A percentile compares a stretch with the other conserved stretches of the same genome.
These are phyloP conservation scores for Tanypteryx hageni DNA, from an alignment of 2,888 invertebrate species.

Conservation along the genomic window DNA sequence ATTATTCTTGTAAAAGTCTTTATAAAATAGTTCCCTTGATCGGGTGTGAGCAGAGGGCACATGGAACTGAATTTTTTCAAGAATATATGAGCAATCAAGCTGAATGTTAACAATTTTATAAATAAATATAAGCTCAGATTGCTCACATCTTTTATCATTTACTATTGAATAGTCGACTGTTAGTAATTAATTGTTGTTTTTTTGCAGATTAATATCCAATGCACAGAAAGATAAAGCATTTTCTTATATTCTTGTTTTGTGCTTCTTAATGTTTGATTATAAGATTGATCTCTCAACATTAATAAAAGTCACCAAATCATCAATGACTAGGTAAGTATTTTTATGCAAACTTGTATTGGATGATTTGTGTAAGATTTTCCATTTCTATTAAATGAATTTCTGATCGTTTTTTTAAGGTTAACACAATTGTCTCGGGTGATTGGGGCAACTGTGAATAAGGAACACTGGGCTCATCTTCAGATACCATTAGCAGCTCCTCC, in stretches of 20 bases:
- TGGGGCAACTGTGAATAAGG: conserved; percentile 28
- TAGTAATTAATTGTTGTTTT: not conserved
- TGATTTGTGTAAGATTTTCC: too few species aligned
- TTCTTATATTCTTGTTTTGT: conserved; percentile 23
- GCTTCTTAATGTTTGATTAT: conserved; percentile 14
- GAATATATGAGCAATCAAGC: too few species aligned
- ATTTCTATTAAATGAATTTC: not conserved
- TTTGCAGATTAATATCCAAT: conserved; percentile 12
- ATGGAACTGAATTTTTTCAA: too few species aligned
- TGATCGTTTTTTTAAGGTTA: not conserved
- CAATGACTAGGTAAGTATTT: conserved; percentile 30
- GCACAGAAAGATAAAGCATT: conserved; percentile 51
- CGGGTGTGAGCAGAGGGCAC: too few species aligned
- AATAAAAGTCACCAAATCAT: conserved; percentile 8
- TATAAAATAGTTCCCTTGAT: too few species aligned
- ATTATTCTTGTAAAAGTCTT: too few species aligned
- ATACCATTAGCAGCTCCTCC: conserved; percentile 20
- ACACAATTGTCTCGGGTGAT: conserved; percentile 16
- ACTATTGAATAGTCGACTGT: too few species aligned
- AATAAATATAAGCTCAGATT: too few species aligned
- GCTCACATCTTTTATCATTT: too few species aligned
- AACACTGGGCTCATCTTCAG: conserved; percentile 20
- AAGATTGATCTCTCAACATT: not conserved
- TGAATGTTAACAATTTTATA: too few species aligned
- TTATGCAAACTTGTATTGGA: too few species aligned